Conservation (phyloP, 1,140 invertebrate genomes). For the Drosophila sechellia region DNA sequence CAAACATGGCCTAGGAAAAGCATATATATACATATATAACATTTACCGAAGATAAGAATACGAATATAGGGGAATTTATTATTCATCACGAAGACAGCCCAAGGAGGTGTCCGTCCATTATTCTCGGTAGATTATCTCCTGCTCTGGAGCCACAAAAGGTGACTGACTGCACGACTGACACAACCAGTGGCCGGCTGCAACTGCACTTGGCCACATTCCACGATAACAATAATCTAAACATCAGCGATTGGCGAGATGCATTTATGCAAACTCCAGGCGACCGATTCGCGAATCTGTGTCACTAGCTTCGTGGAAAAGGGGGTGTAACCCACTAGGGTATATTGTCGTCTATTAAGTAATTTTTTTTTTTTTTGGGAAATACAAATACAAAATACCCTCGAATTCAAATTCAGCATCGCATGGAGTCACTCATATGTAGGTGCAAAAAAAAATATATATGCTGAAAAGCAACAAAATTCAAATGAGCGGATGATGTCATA, state of each 20-base stretch:
- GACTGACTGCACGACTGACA: slow-evolving; percentile 24
- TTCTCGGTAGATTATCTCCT: slow-evolving; percentile 24
- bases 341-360: background rate
- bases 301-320: background rate
- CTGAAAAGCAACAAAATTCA: background rate
- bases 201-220: background rate
- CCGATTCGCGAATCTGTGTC: slow-evolving; percentile 19
- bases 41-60: background rate
- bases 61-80: slow-evolving; percentile 18
- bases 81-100: slow-evolving; percentile 35
- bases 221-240: background rate
- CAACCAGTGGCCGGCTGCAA: too few species aligned
- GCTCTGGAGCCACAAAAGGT: background rate
- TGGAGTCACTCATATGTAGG: background rate
- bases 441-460: background rate
- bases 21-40: too few species aligned
- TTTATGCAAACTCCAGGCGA: slow-evolving; percentile 11
- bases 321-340: background rate
- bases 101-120: slow-evolving; percentile 34
- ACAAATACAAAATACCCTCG: too few species aligned
- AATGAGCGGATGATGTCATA: slow-evolving; percentile 31
- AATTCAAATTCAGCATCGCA: background rate
- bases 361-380: too few species aligned
- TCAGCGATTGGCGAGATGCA: slow-evolving; percentile 12
- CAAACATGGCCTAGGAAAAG: too few species aligned